phyloP scores from a whole-genome alignment of 1,140 invertebrate species.

The Ylistrum balloti region DNA sequence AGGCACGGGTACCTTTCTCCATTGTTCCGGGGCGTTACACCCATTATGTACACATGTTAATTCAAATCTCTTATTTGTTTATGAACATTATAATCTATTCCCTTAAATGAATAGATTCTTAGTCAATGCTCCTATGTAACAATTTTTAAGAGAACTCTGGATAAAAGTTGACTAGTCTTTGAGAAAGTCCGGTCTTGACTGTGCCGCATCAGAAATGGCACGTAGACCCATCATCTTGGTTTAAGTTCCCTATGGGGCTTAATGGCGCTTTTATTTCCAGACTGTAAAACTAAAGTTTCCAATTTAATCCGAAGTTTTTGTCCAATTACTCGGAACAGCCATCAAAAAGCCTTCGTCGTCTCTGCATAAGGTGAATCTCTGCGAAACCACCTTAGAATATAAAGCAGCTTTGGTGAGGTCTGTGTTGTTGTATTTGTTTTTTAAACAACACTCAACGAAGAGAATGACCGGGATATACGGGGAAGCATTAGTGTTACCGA shows the following conservation, averaged over 20 bases:
- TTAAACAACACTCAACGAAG: neutral
- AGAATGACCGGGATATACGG: too few species aligned
- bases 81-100: too few species aligned
- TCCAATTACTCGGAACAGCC: conserved; percentile 16
- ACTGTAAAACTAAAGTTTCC: conserved; percentile 6
- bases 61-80: too few species aligned
- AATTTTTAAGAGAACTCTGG: neutral
- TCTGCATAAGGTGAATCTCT: neutral
- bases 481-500: too few species aligned
- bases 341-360: neutral
- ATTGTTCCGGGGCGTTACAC: too few species aligned
- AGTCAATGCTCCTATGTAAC: too few species aligned
- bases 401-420: neutral
- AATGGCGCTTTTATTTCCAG: conserved; percentile 17
- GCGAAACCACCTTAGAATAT: conserved; percentile 14
- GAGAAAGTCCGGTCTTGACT: neutral
- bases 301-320: conserved; percentile 27
- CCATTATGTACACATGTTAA: too few species aligned
- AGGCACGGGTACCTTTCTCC: neutral
- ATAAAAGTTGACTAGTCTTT: neutral
- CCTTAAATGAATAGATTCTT: neutral
- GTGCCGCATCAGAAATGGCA: neutral
- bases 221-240: conserved; percentile 24
- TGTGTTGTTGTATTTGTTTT: neutral
- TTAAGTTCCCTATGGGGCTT: neutral